Evolutionary conservation across 2,113 vertebrate genomes (phyloP), one percentile per base, ranked within the genome.

Genomic region (Hiodon alosoides): DNA sequence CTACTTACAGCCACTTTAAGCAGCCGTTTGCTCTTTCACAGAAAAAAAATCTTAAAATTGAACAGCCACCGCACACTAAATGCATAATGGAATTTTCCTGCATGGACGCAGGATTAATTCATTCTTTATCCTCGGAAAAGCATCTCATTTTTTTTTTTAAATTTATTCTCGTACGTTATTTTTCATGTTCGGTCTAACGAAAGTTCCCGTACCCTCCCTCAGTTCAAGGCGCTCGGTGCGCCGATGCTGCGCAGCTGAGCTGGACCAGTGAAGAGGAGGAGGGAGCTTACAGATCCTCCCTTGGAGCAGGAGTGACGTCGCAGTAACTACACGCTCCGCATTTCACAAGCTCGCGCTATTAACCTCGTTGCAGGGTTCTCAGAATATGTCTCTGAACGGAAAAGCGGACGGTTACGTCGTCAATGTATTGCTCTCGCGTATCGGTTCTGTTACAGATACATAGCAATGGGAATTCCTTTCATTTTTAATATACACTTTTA

Each of bases 251-350:
- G 72, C 58, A 68, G 73, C 61, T 61, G 52, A 47, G 69, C 48
- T 68, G 76, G 72, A 74, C 76, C 75, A 74, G 61, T 68, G 65
- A 77, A 31, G 79, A 75, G 71, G 62, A 7, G 72, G 67, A 76
- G 70, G 2, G 31, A 31, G 31, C 31, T 31, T 31, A 31, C 48
- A 54, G 75, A 69, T 77, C 79, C 76, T 77, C 72, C 76, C 69
- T 47, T 47, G 67, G 80, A 86, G 84, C 74, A 81, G 81, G 71
- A 72, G 85, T 86, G 86, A 86, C 77, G 87, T 81, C 61, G 31
- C 31, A 76, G 78, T 79, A 76, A 81, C 83, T 82, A 84, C 84
- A 86, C 85, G 86, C 79, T 88, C 78, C 71, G 78, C 81, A 71
- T 77, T 16, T 76, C 81, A 84, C 86, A 89, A 86, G 85, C 76